phyloP scores from a whole-genome alignment of 2,113 vertebrate genomes.

The Phocoena sinus region DNA sequence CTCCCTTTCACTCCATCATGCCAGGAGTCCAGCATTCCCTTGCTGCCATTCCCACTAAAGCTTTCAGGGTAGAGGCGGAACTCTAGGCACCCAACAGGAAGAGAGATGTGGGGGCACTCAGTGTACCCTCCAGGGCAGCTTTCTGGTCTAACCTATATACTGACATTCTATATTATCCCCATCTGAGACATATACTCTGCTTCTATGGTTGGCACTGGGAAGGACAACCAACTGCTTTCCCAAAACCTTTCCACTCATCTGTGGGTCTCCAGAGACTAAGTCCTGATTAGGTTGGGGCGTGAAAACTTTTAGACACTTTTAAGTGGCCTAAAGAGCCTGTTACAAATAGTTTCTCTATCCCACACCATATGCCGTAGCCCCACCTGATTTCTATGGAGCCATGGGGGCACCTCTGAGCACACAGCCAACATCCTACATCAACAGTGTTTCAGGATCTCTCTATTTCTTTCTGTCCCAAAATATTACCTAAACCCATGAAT shows the following conservation, averaged over 20 bases:
- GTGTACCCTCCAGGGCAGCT: not conserved
- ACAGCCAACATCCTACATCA: not conserved
- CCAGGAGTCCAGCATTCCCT: not conserved
- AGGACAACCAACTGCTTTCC: not conserved
- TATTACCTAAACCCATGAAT: not conserved
- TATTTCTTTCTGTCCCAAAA: not conserved
- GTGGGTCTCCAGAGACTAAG: not conserved
- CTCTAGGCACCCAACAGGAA: not conserved
- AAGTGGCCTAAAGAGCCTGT: not conserved
- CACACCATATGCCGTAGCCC: too few species aligned
- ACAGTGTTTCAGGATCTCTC: not conserved
- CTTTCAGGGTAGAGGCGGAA: not conserved
- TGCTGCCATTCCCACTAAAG: not conserved
- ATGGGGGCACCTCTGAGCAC: not conserved
- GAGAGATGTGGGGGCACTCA: not conserved
- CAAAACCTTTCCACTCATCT: not conserved
- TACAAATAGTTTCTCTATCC: not conserved
- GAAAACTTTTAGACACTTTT: not conserved
- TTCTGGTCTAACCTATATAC: not conserved
- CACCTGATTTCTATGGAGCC: not conserved
- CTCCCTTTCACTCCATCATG: not conserved
- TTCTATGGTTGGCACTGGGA: not conserved
- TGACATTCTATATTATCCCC: not conserved
- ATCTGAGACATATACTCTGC: not conserved
- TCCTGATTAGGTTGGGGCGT: not conserved